Conservation (phyloP, 2,888 invertebrate species). For the Encarsia formosa region DNA sequence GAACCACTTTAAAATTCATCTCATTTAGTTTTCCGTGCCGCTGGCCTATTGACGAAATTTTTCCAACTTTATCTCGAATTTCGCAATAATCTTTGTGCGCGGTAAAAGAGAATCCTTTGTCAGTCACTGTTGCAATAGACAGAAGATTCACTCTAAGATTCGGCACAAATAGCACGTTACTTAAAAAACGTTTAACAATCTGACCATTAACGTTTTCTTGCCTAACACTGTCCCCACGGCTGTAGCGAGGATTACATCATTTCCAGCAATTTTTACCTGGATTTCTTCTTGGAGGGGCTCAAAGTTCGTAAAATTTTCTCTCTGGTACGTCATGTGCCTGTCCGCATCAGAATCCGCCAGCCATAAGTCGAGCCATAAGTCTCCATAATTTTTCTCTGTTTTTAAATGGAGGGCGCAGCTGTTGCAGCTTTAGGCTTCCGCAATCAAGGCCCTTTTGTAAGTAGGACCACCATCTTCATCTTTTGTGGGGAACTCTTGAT, state of each 20-base stretch:
- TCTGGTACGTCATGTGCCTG: constrained; percentile 25
- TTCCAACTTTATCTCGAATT: not conserved
- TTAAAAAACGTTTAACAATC: not conserved
- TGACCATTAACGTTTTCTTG: constrained; percentile 4
- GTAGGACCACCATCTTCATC: not conserved
- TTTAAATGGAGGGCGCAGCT: constrained; percentile 4
- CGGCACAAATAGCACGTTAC: not conserved
- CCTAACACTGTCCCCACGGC: constrained; percentile 18
- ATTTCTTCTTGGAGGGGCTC: not conserved
- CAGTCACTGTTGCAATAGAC: not conserved
- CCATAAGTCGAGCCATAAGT: too few relatives aligned
- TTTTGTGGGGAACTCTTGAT: constrained; percentile 8
- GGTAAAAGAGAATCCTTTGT: not conserved
- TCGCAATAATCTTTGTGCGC: not conserved
- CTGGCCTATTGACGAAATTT: not conserved
- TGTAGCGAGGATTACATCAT: constrained; percentile 3
- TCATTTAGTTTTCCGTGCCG: not conserved
- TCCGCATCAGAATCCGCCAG: constrained; percentile 30
- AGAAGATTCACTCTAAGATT: not conserved
- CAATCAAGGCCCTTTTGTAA: not conserved
- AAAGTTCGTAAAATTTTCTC: constrained; percentile 15
- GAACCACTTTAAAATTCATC: not conserved
- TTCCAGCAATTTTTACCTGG: constrained; percentile 16
- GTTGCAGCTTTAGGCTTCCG: constrained; percentile 11
- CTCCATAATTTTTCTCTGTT: constrained; percentile 1